phyloP scores from a whole-genome alignment of 2,797 vertebrate species.

The Myotis pilosus region DNA sequence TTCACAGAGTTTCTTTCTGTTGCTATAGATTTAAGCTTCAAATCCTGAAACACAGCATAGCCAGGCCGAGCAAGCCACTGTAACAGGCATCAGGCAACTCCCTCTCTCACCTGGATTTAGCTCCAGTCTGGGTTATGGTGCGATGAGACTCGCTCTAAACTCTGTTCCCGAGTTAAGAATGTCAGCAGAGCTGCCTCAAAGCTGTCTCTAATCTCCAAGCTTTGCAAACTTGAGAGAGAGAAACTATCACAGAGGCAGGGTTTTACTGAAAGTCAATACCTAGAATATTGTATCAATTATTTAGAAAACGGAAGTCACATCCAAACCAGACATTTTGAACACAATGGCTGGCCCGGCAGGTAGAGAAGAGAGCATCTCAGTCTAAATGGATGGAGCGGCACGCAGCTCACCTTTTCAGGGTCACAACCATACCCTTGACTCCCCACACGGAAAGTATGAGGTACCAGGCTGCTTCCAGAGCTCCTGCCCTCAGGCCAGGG shows the following conservation, averaged over 20 bases:
- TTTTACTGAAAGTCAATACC: background rate
- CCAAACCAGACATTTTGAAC: background rate
- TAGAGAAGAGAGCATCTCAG: background rate
- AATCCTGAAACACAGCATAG: background rate
- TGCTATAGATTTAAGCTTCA: background rate
- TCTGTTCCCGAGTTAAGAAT: background rate
- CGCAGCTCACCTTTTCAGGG: background rate
- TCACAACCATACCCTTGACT: background rate
- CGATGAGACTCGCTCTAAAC: background rate
- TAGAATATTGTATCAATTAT: background rate
- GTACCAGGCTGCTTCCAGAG: background rate
- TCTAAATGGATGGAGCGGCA: background rate
- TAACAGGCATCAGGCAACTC: background rate
- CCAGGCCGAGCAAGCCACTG: background rate
- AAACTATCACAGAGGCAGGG: background rate
- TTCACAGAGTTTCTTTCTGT: background rate
- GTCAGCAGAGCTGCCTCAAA: background rate
- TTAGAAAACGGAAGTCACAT: background rate
- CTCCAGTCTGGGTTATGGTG: background rate
- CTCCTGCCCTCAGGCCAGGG: background rate
- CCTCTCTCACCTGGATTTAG: background rate
- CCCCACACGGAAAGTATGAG: rapidly evolving
- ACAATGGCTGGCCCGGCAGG: background rate
- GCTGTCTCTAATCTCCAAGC: background rate
- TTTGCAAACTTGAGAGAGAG: background rate